These are phyloP conservation scores for Cartodere bifasciata DNA, from an alignment of 2,888 invertebrate genomes.

Conservation along the genomic window DNA sequence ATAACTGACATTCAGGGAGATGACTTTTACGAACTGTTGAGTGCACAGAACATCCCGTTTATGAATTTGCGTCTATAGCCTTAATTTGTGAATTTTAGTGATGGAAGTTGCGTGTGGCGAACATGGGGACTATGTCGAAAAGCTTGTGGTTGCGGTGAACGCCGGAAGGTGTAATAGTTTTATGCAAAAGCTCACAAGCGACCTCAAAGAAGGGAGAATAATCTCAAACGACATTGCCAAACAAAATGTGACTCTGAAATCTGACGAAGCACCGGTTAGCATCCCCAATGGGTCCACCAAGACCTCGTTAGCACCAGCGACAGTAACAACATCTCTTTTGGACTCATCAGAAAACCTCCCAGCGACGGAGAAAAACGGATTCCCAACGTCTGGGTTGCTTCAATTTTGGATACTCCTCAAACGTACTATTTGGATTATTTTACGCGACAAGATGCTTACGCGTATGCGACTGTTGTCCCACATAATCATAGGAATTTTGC, in stretches of 20 bases:
- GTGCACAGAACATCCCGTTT: too few relatives aligned
- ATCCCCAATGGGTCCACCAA: constrained; percentile 28
- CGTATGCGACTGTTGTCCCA: constrained; percentile 78
- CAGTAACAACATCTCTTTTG: constrained; percentile 39
- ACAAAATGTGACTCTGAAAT: constrained; percentile 31
- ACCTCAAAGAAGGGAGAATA: constrained; percentile 30
- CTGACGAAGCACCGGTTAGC: constrained; percentile 22
- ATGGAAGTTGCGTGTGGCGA: constrained; percentile 95
- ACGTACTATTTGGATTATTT: constrained; percentile 67
- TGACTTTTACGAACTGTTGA: too few relatives aligned
- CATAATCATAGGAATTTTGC: constrained; percentile 78
- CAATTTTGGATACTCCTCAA: constrained; percentile 84
- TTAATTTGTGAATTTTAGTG: constrained; percentile 46
- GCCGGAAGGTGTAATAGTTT: constrained; percentile 61
- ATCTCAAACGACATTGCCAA: constrained; percentile 47
- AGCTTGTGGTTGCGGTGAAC: constrained; percentile 72
- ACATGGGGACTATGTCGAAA: constrained; percentile 80
- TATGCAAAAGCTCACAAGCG: constrained; percentile 28
- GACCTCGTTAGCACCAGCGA: constrained; percentile 29
- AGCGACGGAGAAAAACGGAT: constrained; percentile 49
- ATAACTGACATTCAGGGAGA: too few relatives aligned
- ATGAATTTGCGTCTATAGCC: too few relatives aligned
- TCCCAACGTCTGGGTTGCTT: constrained; percentile 69
- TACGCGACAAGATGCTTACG: constrained; percentile 80
- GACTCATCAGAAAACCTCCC: constrained; percentile 32